Evolutionary conservation across 2,797 vertebrate species (phyloP).

Genomic region (Sorex maritimensis): DNA sequence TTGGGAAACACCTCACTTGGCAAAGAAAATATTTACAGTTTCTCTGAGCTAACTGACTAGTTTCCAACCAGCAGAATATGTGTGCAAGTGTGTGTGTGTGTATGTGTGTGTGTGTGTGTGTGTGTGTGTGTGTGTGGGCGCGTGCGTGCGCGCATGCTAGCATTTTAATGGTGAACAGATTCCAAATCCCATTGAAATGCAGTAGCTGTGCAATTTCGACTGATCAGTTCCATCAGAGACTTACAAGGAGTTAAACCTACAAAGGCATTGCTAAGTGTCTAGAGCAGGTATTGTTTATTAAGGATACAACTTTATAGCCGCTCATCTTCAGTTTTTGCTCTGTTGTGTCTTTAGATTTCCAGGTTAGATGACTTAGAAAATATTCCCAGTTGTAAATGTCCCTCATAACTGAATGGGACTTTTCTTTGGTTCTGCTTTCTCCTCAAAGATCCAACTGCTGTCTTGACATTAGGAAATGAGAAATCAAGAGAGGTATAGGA

Average conservation of each 20-base stretch:
- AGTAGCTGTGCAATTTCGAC: conserved; percentile 1
- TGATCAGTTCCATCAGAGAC: conserved; percentile 2
- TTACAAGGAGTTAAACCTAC: neutral
- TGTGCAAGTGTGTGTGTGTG: neutral
- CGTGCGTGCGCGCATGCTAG: no score
- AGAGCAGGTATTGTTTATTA: neutral
- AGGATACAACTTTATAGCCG: neutral
- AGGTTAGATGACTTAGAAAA: conserved; percentile 37
- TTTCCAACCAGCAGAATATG: neutral
- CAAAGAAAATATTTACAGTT: conserved; percentile 78
- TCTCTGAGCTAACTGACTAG: conserved; percentile 13
- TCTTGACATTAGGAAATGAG: conserved; percentile 59
- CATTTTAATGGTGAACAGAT: neutral
- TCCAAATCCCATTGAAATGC: conserved; percentile 32
- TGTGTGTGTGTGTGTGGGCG: neutral
- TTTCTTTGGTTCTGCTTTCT: neutral
- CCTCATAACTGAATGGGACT: neutral
- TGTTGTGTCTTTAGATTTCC: conserved; percentile 31
- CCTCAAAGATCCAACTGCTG: neutral
- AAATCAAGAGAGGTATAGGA: neutral
- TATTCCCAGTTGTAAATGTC: conserved; percentile 26
- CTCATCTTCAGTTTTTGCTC: conserved; percentile 20
- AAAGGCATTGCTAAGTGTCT: neutral
- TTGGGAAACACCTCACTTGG: conserved; percentile 74
- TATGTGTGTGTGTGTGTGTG: neutral